phyloP scores from a whole-genome alignment of 2,888 invertebrate genomes.

The Formica aserva region DNA sequence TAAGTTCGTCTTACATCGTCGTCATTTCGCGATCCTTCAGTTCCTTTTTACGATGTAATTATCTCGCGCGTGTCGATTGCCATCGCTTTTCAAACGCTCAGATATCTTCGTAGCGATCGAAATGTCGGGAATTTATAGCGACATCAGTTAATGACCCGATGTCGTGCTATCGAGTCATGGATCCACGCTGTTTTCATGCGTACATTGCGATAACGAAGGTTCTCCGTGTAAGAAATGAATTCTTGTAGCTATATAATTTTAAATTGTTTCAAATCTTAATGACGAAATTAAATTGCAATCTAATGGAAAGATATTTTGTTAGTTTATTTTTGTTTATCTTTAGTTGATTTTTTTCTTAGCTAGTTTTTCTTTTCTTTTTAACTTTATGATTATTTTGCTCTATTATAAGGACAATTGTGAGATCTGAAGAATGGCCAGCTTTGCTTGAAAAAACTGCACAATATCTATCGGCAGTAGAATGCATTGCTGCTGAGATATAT shows the following conservation, averaged over 20 bases:
- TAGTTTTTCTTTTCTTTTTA: not conserved
- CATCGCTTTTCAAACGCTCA: not conserved
- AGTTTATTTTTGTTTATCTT: not conserved
- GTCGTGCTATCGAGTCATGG: not conserved
- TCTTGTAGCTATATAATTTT: not conserved
- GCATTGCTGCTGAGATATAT: not conserved
- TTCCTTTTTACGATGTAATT: constrained; percentile 46
- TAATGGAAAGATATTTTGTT: not conserved
- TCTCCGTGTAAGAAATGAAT: not conserved
- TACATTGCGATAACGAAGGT: not conserved
- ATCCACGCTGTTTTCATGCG: not conserved
- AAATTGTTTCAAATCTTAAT: not conserved
- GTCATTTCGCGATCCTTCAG: constrained; percentile 31
- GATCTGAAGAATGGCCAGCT: too few relatives aligned
- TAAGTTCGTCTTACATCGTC: constrained; percentile 29
- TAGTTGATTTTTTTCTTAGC: not conserved
- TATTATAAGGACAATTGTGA: not conserved
- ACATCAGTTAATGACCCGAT: not conserved
- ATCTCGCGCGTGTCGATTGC: constrained; percentile 37
- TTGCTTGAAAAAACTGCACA: not conserved
- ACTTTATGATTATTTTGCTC: not conserved
- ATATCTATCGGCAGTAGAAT: not conserved
- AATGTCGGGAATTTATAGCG: not conserved
- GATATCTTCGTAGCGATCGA: not conserved
- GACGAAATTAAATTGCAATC: not conserved